Base-by-base conservation (phyloP, 2,113 vertebrate genomes). In the Rhabdomys dilectus region DNA sequence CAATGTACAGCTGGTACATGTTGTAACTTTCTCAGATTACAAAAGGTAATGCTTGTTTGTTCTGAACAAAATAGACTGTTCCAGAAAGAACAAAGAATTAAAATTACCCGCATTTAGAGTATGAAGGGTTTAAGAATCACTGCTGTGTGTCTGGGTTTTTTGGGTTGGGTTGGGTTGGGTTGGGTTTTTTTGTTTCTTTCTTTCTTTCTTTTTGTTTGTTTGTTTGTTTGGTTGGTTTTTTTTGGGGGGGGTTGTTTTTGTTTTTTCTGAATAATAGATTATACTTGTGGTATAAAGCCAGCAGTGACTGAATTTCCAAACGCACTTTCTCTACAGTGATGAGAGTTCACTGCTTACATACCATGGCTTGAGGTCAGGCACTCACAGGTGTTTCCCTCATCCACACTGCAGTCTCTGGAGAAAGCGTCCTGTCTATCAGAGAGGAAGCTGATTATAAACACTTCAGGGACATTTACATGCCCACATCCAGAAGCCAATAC, bases 31-130 rank as follows among this genome's bases (percentile, higher is more conserved):
- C 42, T 95, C 72, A 95, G 17, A 42, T 94, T 81, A 51, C 9
- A 95, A 85, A 92, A 91, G 53, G 51, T 66, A 91, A 42, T 81
- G 48, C 13, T n/a, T 78, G 60, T 66, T 95, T 48, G 64, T 26
- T 89, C 24, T 78, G 58, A 9, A 34, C 56, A 78, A 75, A 72
- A 17, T 76, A 0, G 29, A 53, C 64, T 82, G 22, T 94, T 80
- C 42, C 22, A 29, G 60, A 82, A 84, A 84, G 39, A 78, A 96
- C 45, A 89, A 91, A 93, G 86, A 88, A 93, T 94, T 94, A 81
- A 85, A 95, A 77, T 88, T 39, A 85, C 29, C 66, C 56, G 12
- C 91, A 60, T 51, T 89, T 72, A 66, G 5, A 82, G 84, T 72
- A 93, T 45, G 42, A 92, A 86, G 34, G 89, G 11, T 60, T 72